Base-by-base conservation (phyloP, 1,140 invertebrate genomes). In the Saccostrea cuccullata region DNA sequence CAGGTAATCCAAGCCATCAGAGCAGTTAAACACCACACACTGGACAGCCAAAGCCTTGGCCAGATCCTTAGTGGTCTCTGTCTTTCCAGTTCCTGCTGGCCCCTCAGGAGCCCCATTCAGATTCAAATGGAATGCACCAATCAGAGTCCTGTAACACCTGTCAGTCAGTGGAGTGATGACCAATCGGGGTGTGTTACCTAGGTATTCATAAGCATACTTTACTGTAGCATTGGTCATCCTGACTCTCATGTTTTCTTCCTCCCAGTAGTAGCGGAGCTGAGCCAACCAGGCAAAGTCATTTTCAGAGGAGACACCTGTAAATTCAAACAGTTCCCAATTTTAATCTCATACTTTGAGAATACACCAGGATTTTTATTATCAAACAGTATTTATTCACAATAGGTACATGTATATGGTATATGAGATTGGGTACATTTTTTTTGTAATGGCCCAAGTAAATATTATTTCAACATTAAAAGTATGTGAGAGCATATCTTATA, bases 21-120 rank as follows among this genome's bases (percentile, higher is more conserved):
- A 95, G 86, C 95, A 95, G 91, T 95, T 95, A 91, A 95, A 95
- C 20, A 95, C 95, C 5, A 95, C 94, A 93, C 95, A 95, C 91
- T 95, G 95, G 36, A 95, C 95, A 87, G 95, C 95, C 15, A 95
- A 70, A 55, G 95, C 95, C 90, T 95, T 95, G 82, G 95, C 95
- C 60, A 95, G 88, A 93, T 95, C 95, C 91, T 95, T 95, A 0
- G 95, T 95, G 9, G 95, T 95, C 90, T 95, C 95, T 60, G 95
- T 95, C 89, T 95, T 95, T 13, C 95, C 94, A 64, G 95, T 95
- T 26, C 95, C 95, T 58, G 95, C 95, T 9, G 95, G 95, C 55
- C 95, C 95, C 83, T 95, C 95, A 13, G 95, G 95, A 23, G 95
- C 95, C 55, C 95, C 95, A 84, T 95, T 95, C 87, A 95, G 90